Evolutionary conservation across 2,113 vertebrate genomes (phyloP).

Genomic region (Rhipidura dahli): DNA sequence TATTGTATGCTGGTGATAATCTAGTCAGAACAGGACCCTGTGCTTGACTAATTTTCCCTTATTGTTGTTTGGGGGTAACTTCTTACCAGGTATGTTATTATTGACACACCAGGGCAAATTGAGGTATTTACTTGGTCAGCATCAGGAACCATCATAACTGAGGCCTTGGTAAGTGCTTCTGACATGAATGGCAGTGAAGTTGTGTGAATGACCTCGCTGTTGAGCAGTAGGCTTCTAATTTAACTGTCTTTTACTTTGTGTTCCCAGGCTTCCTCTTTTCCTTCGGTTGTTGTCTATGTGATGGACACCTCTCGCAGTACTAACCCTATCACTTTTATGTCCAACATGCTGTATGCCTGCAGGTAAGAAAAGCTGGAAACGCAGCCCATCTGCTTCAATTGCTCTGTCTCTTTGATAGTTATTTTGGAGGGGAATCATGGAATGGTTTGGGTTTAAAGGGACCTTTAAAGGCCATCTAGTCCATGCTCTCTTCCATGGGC

Average conservation of each 20-base stretch:
- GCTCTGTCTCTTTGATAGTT: background rate
- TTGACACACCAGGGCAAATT: conserved; percentile 97
- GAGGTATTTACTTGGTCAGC: conserved; percentile 99
- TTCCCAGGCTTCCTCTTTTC: conserved; percentile 90
- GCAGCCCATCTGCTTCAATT: background rate
- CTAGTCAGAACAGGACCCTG: background rate
- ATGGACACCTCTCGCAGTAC: conserved; percentile 97
- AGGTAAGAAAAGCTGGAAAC: conserved; percentile 77
- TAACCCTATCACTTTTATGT: conserved; percentile 97
- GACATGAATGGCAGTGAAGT: background rate
- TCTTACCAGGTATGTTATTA: conserved; percentile 85
- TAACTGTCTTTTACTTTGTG: background rate
- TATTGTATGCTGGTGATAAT: background rate
- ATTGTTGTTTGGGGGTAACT: background rate
- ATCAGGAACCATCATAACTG: conserved; percentile 96
- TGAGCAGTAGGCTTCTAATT: background rate
- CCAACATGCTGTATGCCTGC: conserved; percentile 99
- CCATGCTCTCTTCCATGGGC: fast-evolving
- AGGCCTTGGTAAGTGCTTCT: conserved; percentile 83
- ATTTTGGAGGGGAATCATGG: background rate
- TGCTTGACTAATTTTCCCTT: background rate
- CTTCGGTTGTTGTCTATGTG: conserved; percentile 92
- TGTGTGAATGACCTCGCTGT: background rate
- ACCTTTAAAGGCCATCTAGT: background rate
- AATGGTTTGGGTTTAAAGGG: background rate